These are phyloP conservation scores for Polydesmus complanatus DNA, from an alignment of 2,888 invertebrate species.

Conservation along the genomic window DNA sequence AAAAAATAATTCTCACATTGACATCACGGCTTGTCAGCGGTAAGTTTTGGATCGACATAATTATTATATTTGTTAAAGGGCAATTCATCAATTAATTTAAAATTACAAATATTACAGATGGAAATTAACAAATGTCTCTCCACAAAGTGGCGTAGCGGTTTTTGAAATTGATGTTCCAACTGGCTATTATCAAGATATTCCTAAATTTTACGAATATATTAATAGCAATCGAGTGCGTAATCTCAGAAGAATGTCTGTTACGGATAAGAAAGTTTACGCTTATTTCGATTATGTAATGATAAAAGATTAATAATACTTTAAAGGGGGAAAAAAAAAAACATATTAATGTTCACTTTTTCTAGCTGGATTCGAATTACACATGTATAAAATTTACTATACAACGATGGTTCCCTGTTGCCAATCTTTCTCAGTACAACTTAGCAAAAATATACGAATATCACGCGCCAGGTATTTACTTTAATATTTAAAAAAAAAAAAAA, in stretches of 20 bases:
- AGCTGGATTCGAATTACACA: slow-evolving; percentile 31
- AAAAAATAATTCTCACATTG: slow-evolving; percentile 32
- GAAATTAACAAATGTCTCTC: slow-evolving; percentile 60
- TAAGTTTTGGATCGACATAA: background rate
- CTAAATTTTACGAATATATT: slow-evolving; percentile 72
- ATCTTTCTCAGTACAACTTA: slow-evolving; percentile 34
- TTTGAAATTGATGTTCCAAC: slow-evolving; percentile 76
- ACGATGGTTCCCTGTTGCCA: slow-evolving; percentile 38
- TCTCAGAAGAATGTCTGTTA: slow-evolving; percentile 69
- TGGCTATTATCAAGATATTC: slow-evolving; percentile 81
- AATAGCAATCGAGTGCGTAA: slow-evolving; percentile 58
- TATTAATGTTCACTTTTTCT: too few relatives aligned
- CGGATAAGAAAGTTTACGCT: slow-evolving; percentile 68
- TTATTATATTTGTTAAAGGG: background rate
- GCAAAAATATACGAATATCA: slow-evolving; percentile 37
- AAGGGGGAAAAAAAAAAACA: too few relatives aligned
- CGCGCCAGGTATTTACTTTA: slow-evolving; percentile 35
- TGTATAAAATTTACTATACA: slow-evolving; percentile 34
- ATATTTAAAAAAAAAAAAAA: too few relatives aligned
- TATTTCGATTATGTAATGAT: slow-evolving; percentile 81
- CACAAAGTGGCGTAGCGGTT: slow-evolving; percentile 74
- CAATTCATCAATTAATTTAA: background rate
- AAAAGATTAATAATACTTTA: too few relatives aligned
- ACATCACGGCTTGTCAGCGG: slow-evolving; percentile 29
- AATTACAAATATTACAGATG: slow-evolving; percentile 48